Evolutionary conservation across 2,113 vertebrate genomes (phyloP).

Genomic region (Ranitomeya imitator): DNA sequence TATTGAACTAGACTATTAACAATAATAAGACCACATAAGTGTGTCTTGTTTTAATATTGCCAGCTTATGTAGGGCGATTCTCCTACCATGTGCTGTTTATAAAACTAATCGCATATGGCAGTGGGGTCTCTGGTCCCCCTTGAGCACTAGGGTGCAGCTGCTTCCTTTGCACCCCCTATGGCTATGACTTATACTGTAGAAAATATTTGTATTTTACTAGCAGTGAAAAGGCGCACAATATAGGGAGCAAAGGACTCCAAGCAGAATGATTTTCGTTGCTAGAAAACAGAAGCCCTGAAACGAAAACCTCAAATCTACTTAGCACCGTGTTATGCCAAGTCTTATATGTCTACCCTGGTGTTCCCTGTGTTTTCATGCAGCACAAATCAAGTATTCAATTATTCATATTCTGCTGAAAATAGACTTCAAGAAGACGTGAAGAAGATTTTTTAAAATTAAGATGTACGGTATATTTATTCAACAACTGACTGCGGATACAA

Average conservation of each 20-base stretch:
- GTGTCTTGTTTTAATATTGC: too few relatives aligned
- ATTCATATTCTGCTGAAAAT: slow-evolving; percentile 19
- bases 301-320: neutral
- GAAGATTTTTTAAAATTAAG: neutral
- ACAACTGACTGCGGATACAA: neutral
- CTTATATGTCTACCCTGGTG: neutral
- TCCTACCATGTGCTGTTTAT: too few relatives aligned
- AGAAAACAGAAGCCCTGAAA: neutral
- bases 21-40: neutral
- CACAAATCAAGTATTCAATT: neutral
- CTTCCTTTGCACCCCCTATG: too few relatives aligned
- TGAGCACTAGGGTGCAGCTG: too few relatives aligned
- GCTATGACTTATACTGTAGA: neutral
- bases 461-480: neutral
- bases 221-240: neutral
- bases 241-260: neutral
- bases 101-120: too few relatives aligned
- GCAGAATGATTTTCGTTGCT: neutral
- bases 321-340: neutral
- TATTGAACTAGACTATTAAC: neutral
- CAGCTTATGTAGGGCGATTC: too few relatives aligned
- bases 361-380: neutral
- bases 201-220: neutral
- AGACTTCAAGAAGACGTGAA: neutral
- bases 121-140: too few relatives aligned